Percentiles rank a stretch among this genome's conserved stretches.
Evolutionary conservation across 2,888 invertebrate species (phyloP).

Genomic region (Ganaspis brasiliensis): DNA sequence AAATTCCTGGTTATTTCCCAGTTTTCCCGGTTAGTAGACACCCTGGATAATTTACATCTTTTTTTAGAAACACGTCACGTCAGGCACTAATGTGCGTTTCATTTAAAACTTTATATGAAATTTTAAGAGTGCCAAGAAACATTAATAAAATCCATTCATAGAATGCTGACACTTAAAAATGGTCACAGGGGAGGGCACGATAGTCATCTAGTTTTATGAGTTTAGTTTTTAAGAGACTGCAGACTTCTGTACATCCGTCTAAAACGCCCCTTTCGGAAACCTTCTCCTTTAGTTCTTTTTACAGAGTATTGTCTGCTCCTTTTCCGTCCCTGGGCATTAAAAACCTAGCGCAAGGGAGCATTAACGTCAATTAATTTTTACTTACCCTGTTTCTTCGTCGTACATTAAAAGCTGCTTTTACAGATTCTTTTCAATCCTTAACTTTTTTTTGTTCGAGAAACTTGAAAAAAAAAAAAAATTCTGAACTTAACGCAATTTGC

Average conservation of each 20-base stretch:
- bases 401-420: constrained; percentile 31
- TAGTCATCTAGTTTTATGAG: constrained; percentile 68
- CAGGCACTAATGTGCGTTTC: too few species aligned
- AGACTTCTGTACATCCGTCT: constrained; percentile 59
- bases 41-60: too few species aligned
- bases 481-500: neutral
- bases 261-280: constrained; percentile 54
- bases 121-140: constrained; percentile 52
- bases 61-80: too few species aligned
- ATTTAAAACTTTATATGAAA: too few species aligned
- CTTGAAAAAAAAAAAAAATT: neutral
- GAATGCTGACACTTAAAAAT: constrained; percentile 68
- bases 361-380: constrained; percentile 41
- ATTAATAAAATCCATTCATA: constrained; percentile 61
- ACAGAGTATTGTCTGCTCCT: constrained; percentile 50
- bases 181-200: constrained; percentile 58
- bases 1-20: too few species aligned
- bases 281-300: constrained; percentile 34
- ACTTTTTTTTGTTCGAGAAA: neutral
- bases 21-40: too few species aligned
- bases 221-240: constrained; percentile 65
- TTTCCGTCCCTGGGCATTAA: constrained; percentile 56
- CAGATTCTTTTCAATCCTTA: constrained; percentile 23
- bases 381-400: constrained; percentile 4
- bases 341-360: constrained; percentile 56